Evolutionary conservation across 2,888 invertebrate species (phyloP), one percentile per base, ranked within the genome.

Genomic region (Trilocha varians): DNA sequence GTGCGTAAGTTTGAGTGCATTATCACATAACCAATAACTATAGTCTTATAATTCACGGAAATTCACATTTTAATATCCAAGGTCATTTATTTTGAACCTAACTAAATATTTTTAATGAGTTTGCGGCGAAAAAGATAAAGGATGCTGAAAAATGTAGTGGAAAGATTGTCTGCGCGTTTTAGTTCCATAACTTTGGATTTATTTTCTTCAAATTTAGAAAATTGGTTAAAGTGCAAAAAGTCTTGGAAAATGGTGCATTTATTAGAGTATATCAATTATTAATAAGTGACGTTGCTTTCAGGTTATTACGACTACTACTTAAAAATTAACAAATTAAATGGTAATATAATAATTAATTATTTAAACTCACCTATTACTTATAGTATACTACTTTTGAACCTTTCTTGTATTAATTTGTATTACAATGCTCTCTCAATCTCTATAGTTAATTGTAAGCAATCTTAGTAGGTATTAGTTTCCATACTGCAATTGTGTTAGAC

Each of bases 401-500:
- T 55, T 66, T 67, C 53, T 65, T 72, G 55, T 25, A 25, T 70
- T 66, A 70, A 69, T 54, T 60, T n/a, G n/a, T n/a, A n/a, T n/a
- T 65, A 65, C 69, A 77, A 72, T 66, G 54, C 65, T 68, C 54
- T 70, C 64, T 67, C 59, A 59, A 55, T 66, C 52, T 68, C 59
- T 65, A 62, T 53, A 49, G 57, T 69, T 61, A 52, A 61, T 65
- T 62, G 63, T 48, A 47, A 68, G 53, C 56, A 70, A 69, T 52
- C 54, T 57, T 54, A 67, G 45, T 25, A 25, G 3, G 25, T 63
- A 63, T 69, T 78, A 73, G 70, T 59, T 55, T 67, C 55, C 61
- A 68, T 70, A 66, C 62, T 75, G 65, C 68, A 70, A 65, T 68
- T 74, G 66, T 74, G 69, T n/a, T n/a, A n/a, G n/a, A n/a, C n/a